phyloP scores from a whole-genome alignment of 2,113 vertebrate genomes.

The Lepidothrix coronata region DNA sequence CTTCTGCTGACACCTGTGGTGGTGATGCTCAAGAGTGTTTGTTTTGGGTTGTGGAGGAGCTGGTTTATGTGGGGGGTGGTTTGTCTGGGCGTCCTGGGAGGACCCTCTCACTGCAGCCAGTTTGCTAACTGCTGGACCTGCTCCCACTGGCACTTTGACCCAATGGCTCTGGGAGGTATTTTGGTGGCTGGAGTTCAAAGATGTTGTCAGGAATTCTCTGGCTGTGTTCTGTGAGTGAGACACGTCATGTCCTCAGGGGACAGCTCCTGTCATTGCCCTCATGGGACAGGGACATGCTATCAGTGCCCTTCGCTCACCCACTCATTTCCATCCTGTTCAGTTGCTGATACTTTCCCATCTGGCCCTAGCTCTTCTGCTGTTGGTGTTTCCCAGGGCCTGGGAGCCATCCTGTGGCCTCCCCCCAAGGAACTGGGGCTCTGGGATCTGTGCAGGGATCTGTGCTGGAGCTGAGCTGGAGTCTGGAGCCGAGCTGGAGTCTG shows the following conservation, averaged over 20 bases:
- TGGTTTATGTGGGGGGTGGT: neutral
- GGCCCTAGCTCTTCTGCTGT: neutral
- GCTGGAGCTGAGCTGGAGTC: neutral
- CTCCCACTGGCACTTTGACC: neutral
- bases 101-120: neutral
- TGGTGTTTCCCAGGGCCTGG: neutral
- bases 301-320: neutral
- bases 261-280: neutral
- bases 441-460: neutral
- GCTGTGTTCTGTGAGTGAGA: neutral
- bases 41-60: neutral
- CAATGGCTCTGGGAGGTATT: neutral
- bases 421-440: neutral
- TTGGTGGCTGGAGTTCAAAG: neutral
- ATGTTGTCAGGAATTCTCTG: neutral
- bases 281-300: neutral
- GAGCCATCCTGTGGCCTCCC: neutral
- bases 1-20: neutral
- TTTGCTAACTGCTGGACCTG: fast-evolving
- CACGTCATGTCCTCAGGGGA: neutral
- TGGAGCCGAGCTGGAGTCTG: neutral
- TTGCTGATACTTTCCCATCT: neutral
- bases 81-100: neutral
- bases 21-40: neutral
- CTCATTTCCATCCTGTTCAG: neutral